These are phyloP conservation scores for Mantis religiosa DNA, from an alignment of 2,888 invertebrate genomes.

Conservation along the genomic window DNA sequence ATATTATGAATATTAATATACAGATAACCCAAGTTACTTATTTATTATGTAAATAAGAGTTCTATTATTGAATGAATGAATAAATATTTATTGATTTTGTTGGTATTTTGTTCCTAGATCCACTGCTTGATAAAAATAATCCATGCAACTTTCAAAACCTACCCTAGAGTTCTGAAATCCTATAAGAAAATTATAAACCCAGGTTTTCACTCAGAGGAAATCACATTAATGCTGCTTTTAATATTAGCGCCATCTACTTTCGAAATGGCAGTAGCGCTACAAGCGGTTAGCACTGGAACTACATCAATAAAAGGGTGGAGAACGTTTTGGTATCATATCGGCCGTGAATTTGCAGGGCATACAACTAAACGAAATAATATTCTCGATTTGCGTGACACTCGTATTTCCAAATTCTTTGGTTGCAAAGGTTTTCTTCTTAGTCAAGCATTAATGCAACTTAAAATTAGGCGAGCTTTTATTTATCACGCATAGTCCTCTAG, in stretches of 20 bases:
- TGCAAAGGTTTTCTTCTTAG: too few relatives aligned
- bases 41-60: background rate
- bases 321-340: background rate
- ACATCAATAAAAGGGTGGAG: constrained; percentile 1
- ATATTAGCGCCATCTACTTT: background rate
- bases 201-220: background rate
- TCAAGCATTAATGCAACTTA: too few relatives aligned
- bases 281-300: background rate
- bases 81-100: background rate
- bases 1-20: background rate
- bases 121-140: background rate
- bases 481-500: too few relatives aligned
- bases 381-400: background rate
- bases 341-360: background rate
- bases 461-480: too few relatives aligned
- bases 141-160: background rate
- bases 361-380: background rate
- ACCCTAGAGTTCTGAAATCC: background rate
- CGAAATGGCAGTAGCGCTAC: background rate
- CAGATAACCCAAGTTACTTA: background rate
- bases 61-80: background rate
- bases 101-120: background rate
- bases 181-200: background rate
- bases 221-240: background rate
- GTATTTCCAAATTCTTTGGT: too few relatives aligned